Evolutionary conservation across 2,797 vertebrate species (phyloP).

Genomic region (Bryconaethiops microstoma): DNA sequence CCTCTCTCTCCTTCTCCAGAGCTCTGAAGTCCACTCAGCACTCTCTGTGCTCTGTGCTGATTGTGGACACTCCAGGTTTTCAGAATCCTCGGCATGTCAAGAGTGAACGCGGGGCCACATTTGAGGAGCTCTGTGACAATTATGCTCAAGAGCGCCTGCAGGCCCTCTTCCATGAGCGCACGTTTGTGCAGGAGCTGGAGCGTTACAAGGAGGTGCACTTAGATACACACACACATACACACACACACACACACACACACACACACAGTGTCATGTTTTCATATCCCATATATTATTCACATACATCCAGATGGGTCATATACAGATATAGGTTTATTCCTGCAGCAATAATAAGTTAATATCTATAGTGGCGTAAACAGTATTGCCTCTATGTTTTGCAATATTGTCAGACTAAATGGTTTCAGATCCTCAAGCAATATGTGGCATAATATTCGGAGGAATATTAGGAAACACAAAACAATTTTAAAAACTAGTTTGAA

Average conservation of each 20-base stretch:
- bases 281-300: no score
- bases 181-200: constrained; percentile 90
- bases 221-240: constrained; percentile 43
- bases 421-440: no score
- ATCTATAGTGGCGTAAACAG: no score
- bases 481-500: no score
- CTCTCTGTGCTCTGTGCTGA: constrained; percentile 91
- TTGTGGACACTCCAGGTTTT: constrained; percentile 96
- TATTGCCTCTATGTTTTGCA: no score
- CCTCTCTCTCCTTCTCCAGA: constrained; percentile 31
- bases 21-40: constrained; percentile 96
- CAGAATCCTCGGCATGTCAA: constrained; percentile 90
- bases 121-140: constrained; percentile 97
- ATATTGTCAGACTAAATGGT: no score
- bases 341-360: no score
- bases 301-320: no score
- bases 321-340: no score
- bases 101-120: constrained; percentile 87
- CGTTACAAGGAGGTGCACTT: constrained; percentile 92
- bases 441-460: no score
- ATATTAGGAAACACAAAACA: no score
- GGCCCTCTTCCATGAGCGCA: constrained; percentile 91
- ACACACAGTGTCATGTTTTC: neutral
- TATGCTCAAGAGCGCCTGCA: constrained; percentile 96
- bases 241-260: no score